A percentile compares a stretch with the other conserved stretches of the same genome.
phyloP scores from a whole-genome alignment of 2,888 invertebrate genomes.

The Harmothoe impar region DNA sequence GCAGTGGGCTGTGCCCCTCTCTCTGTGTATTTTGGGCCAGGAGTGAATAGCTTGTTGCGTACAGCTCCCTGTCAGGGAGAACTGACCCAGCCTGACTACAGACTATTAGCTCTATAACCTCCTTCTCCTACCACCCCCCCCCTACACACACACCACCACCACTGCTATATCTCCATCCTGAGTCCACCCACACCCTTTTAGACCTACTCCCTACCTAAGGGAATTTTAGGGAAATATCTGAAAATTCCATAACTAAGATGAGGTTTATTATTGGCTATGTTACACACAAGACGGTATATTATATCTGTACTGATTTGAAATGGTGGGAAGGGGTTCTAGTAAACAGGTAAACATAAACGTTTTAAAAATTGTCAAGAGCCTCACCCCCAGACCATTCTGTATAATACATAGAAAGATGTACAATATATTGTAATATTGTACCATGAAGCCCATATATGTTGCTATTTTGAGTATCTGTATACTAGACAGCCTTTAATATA shows the following conservation, averaged over 20 bases:
- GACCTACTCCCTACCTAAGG: not conserved
- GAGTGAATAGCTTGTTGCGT: not conserved
- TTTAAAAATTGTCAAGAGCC: not conserved
- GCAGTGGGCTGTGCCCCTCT: not conserved
- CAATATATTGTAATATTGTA: no score
- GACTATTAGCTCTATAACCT: conserved; percentile 17
- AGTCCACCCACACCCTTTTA: not conserved
- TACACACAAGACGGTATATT: not conserved
- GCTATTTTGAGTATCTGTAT: no score
- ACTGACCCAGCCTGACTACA: conserved; percentile 11
- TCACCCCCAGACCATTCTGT: not conserved
- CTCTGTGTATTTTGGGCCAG: conserved; percentile 7
- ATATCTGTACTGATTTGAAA: not conserved
- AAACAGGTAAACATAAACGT: not conserved
- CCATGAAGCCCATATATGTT: no score
- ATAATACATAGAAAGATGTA: no score
- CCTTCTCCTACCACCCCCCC: not conserved
- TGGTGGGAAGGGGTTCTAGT: not conserved
- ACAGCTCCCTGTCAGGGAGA: not conserved
- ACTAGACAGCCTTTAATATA: no score
- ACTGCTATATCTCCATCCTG: no score
- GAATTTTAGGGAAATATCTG: not conserved
- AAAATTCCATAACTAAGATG: no score
- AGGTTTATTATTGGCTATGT: no score
- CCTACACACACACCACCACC: no score